phyloP scores from a whole-genome alignment of 2,888 invertebrate genomes.

The Sminthurinus aureus region DNA sequence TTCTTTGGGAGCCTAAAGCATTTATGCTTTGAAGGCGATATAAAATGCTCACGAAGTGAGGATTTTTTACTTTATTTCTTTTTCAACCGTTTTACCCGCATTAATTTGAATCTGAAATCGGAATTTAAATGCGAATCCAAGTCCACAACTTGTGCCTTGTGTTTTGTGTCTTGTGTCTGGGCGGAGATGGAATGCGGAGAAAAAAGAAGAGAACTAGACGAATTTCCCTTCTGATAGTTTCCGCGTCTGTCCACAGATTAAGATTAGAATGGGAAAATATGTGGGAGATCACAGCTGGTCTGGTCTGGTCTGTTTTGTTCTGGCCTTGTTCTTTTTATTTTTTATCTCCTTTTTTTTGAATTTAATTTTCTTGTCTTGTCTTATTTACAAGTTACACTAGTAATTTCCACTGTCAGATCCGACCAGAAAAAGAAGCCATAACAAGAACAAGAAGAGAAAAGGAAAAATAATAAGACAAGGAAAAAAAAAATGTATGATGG shows the following conservation, averaged over 20 bases:
- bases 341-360: neutral
- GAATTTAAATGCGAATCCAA: too few relatives aligned
- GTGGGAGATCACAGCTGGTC: neutral
- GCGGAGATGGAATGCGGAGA: neutral
- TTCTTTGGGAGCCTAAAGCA: too few relatives aligned
- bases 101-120: too few relatives aligned
- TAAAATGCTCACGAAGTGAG: too few relatives aligned
- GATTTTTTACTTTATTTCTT: too few relatives aligned
- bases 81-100: too few relatives aligned
- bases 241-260: neutral
- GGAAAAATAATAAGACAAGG: neutral
- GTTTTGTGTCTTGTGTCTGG: too few relatives aligned
- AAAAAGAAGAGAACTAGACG: neutral
- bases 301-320: neutral
- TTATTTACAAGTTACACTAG: conserved; percentile 8
- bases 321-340: neutral
- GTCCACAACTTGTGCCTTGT: too few relatives aligned
- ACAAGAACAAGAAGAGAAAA: neutral
- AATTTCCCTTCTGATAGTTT: neutral
- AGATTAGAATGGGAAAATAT: conserved; percentile 5
- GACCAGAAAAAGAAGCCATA: neutral
- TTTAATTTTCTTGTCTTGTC: neutral
- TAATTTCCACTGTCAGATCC: neutral
- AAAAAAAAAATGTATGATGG: neutral
- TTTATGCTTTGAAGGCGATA: too few relatives aligned